Evolutionary conservation across 2,888 invertebrate genomes (phyloP).

Genomic region (Pemphredon lugubris): DNA sequence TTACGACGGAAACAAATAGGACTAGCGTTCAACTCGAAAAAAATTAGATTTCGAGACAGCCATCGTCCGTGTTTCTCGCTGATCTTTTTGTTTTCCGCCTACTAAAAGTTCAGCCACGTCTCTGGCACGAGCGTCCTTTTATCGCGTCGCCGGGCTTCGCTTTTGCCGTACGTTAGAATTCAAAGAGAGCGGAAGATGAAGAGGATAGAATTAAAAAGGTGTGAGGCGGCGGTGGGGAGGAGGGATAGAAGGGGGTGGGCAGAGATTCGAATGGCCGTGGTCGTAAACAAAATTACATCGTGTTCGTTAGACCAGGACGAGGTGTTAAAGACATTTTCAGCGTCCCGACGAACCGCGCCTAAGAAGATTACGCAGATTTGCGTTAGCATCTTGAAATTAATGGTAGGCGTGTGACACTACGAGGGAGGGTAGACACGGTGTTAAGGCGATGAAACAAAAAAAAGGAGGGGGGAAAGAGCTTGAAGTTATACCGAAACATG

Average conservation of each 20-base stretch:
- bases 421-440: constrained; percentile 7
- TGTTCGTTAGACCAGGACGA: constrained; percentile 39
- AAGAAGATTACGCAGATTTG: constrained; percentile 54
- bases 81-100: too few relatives aligned
- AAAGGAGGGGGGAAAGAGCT: constrained; percentile 22
- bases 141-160: background rate
- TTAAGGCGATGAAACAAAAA: constrained; percentile 37
- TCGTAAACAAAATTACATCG: constrained; percentile 20
- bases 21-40: background rate
- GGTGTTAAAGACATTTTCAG: constrained; percentile 42
- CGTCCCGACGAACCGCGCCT: constrained; percentile 21
- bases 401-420: constrained; percentile 27
- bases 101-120: too few relatives aligned
- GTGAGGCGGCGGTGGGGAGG: too few relatives aligned
- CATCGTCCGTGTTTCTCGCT: too few relatives aligned
- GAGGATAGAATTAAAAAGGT: background rate
- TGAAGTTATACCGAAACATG: constrained; percentile 47
- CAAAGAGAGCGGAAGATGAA: background rate
- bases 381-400: constrained; percentile 43
- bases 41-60: constrained; percentile 33
- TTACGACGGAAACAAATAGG: constrained; percentile 7
- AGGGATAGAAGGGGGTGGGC: background rate
- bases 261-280: constrained; percentile 9
- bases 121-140: constrained; percentile 8
- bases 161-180: background rate